phyloP scores from a whole-genome alignment of 2,797 vertebrate genomes.

The Hybognathus amarus region DNA sequence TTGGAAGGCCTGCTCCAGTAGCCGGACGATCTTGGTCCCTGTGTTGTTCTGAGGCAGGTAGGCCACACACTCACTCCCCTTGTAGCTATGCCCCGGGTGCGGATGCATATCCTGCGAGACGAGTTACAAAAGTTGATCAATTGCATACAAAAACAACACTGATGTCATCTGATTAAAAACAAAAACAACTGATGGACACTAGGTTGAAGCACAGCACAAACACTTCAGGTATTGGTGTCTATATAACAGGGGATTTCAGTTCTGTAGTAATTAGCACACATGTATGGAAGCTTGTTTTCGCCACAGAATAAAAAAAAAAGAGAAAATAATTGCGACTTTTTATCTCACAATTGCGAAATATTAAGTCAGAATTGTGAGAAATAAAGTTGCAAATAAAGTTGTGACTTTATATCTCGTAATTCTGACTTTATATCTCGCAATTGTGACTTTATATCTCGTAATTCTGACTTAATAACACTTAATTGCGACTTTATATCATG shows the following conservation, averaged over 20 bases:
- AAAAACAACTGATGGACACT: not conserved
- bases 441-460: too few relatives aligned
- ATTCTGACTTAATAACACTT: too few relatives aligned
- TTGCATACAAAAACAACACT: not conserved
- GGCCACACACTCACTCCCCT: conserved; percentile 55
- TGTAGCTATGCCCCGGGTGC: conserved; percentile 67
- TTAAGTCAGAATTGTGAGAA: too few relatives aligned
- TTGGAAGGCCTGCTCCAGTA: conserved; percentile 68
- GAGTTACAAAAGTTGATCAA: not conserved
- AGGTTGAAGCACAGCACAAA: not conserved
- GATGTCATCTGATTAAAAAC: not conserved
- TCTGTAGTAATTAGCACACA: conserved; percentile 8
- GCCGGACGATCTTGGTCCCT: conserved; percentile 60
- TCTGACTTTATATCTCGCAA: too few relatives aligned
- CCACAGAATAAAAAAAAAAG: too few relatives aligned
- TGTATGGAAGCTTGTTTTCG: too few relatives aligned
- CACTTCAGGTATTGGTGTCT: conserved; percentile 12
- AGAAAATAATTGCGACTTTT: too few relatives aligned
- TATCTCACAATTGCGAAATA: too few relatives aligned
- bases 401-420: too few relatives aligned
- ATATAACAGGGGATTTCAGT: not conserved
- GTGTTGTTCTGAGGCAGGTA: conserved; percentile 70
- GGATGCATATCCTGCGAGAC: conserved; percentile 69
- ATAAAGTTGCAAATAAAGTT: too few relatives aligned
- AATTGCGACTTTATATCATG: too few relatives aligned